Evolutionary conservation across 2,113 vertebrate genomes (phyloP).

Genomic region (Pachyramphus minor): DNA sequence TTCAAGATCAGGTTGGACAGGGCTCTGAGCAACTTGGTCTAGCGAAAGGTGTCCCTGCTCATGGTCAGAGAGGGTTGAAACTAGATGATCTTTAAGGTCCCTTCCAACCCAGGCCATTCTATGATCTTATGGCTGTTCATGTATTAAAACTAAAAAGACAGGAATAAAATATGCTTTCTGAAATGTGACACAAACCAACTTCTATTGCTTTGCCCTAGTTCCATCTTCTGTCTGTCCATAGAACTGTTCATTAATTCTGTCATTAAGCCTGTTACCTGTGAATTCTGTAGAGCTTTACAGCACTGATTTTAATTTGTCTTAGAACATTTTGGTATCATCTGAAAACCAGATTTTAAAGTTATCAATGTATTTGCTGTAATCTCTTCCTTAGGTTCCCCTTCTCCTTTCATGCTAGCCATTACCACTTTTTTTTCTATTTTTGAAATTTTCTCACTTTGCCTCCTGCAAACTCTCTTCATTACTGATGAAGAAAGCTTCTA

Average conservation of each 20-base stretch:
- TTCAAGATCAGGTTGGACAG: background rate
- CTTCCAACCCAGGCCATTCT: background rate
- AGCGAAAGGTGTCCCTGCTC: background rate
- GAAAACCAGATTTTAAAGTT: background rate
- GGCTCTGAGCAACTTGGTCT: background rate
- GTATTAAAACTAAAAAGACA: background rate
- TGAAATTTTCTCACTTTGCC: background rate
- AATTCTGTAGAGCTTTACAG: background rate
- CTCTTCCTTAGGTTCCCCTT: background rate
- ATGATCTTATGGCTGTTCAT: background rate
- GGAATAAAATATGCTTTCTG: background rate
- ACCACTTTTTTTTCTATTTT: background rate
- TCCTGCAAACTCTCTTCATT: background rate
- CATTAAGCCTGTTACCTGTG: background rate
- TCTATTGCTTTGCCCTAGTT: background rate
- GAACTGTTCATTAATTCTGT: background rate
- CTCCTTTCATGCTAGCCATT: background rate
- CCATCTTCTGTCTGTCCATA: background rate
- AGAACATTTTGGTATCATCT: background rate
- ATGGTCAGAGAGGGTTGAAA: background rate
- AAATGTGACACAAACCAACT: background rate
- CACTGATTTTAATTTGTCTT: background rate
- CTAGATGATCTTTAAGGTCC: background rate
- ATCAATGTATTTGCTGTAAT: background rate
- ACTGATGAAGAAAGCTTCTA: background rate